Percentiles rank a stretch among this genome's conserved stretches.
These are phyloP conservation scores for Thysanoteuthis rhombus DNA, from an alignment of 2,888 invertebrate genomes.

Conservation along the genomic window DNA sequence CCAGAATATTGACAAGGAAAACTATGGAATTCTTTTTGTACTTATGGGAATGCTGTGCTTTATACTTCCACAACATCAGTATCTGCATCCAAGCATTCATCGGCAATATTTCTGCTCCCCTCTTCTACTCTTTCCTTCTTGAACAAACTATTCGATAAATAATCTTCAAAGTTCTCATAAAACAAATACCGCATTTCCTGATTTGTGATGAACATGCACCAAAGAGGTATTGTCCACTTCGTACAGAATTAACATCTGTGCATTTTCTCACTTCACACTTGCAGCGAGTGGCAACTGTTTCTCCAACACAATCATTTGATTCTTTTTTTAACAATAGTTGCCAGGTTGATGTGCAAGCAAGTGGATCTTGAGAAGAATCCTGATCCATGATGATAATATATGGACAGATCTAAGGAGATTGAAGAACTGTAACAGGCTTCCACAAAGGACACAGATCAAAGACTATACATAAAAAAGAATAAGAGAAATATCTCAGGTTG, in stretches of 20 bases:
- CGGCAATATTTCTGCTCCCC: background rate
- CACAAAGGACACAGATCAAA: background rate
- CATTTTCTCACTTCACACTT: background rate
- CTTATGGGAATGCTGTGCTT: background rate
- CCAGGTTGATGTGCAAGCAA: background rate
- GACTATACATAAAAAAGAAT: background rate
- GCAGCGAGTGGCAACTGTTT: background rate
- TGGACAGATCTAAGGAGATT: conserved; percentile 12
- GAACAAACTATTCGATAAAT: background rate
- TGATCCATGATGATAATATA: background rate
- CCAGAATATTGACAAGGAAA: background rate
- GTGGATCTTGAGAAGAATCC: background rate
- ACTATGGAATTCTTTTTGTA: background rate
- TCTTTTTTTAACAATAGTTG: background rate
- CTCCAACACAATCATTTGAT: too few relatives aligned
- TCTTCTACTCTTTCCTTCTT: background rate
- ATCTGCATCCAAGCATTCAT: background rate
- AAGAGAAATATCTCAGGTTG: background rate
- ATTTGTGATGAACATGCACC: background rate
- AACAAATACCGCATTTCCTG: background rate
- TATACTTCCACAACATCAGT: background rate
- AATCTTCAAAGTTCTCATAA: background rate
- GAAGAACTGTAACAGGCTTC: background rate
- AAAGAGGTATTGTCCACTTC: background rate
- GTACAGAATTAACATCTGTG: background rate